Conservation (phyloP, 2,113 vertebrate species). For the Apteryx owenii region DNA sequence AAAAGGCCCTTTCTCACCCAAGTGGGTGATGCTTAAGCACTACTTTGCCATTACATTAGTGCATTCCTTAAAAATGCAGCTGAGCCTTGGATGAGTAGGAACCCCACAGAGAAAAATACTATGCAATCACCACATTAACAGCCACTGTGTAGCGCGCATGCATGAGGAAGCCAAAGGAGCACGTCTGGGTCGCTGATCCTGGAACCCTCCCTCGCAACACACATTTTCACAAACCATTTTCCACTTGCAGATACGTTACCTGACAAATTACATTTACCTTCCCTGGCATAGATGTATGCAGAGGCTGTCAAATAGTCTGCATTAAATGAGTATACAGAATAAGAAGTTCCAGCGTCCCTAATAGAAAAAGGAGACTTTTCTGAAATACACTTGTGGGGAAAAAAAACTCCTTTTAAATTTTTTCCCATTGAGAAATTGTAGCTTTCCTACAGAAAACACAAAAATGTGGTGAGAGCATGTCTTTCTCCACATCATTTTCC, state of each 20-base stretch:
- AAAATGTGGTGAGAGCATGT: background rate
- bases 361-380: background rate
- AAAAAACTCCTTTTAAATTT: background rate
- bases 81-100: background rate
- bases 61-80: background rate
- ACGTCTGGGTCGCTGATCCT: rapidly evolving
- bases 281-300: background rate
- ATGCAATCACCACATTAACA: background rate
- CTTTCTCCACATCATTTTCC: background rate
- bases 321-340: background rate
- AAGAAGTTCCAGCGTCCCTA: background rate
- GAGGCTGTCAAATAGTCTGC: background rate
- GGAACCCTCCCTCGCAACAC: rapidly evolving
- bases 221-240: background rate
- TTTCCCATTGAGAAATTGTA: background rate
- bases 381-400: background rate
- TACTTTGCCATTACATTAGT: background rate
- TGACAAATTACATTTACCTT: background rate
- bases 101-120: background rate
- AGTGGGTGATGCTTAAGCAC: background rate
- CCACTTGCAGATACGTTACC: background rate
- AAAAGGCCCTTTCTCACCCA: background rate
- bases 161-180: background rate
- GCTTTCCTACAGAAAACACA: background rate
- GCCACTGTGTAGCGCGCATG: rapidly evolving